phyloP scores from a whole-genome alignment of 2,113 vertebrate genomes.

The Cranoglanis bouderius region DNA sequence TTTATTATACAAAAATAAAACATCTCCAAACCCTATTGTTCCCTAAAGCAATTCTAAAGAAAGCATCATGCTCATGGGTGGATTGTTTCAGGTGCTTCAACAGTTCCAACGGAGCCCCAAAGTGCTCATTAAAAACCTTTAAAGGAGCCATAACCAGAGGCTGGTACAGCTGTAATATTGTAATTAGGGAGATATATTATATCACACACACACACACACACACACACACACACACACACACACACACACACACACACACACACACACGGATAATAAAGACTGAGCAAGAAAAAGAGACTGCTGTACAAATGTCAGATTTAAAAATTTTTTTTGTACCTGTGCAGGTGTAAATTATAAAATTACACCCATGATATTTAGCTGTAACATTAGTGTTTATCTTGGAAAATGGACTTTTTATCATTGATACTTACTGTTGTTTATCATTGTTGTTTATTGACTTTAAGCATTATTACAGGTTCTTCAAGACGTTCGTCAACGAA shows the following conservation, averaged over 20 bases:
- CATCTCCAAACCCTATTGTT: slow-evolving; percentile 8
- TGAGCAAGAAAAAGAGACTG: neutral
- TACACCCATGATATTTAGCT: neutral
- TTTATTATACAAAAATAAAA: slow-evolving; percentile 16
- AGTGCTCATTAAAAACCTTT: slow-evolving; percentile 46
- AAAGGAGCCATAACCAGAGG: slow-evolving; percentile 24
- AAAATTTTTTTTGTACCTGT: neutral
- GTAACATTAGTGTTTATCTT: neutral
- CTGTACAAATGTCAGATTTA: neutral
- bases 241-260: neutral
- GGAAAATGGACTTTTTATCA: neutral
- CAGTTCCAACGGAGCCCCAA: slow-evolving; percentile 21
- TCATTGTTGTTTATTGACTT: too few species aligned
- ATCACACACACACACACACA: neutral
- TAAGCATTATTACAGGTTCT: too few species aligned
- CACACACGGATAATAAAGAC: neutral
- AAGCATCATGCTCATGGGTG: neutral
- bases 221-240: neutral
- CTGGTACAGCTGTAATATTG: slow-evolving; percentile 30
- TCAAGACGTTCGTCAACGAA: too few species aligned
- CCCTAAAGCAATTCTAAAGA: slow-evolving; percentile 3
- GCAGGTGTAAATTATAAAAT: neutral
- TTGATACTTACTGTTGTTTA: too few species aligned
- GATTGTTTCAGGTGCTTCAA: slow-evolving; percentile 36
- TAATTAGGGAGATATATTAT: slow-evolving; percentile 21